Conservation (phyloP, 2,113 vertebrate genomes). For the Eleginops maclovinus region DNA sequence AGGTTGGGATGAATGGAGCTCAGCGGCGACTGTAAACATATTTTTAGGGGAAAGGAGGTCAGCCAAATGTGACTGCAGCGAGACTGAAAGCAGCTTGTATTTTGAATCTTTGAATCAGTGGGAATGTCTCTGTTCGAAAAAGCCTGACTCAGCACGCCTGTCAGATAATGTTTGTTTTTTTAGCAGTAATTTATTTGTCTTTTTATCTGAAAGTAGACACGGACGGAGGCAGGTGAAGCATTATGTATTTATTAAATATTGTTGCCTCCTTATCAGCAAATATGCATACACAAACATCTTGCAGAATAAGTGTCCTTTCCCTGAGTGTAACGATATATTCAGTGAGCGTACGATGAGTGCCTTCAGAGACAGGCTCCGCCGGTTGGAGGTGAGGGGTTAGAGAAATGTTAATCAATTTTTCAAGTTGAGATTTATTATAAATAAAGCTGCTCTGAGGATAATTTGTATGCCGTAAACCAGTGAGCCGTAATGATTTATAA, state of each 20-base stretch:
- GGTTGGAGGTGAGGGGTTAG: constrained; percentile 3
- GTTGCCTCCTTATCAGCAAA: constrained; percentile 1
- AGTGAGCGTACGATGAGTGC: not conserved
- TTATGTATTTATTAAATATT: constrained; percentile 1
- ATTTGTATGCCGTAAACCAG: constrained; percentile 8
- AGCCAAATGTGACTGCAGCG: constrained; percentile 51
- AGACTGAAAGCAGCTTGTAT: constrained; percentile 42
- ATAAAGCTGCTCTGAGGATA: constrained; percentile 38
- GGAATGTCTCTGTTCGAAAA: constrained; percentile 35
- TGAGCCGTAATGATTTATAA: constrained; percentile 40
- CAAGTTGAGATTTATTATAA: constrained; percentile 50
- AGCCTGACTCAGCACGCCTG: constrained; percentile 51
- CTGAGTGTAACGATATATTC: not conserved
- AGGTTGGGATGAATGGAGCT: constrained; percentile 50
- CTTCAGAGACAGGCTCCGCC: not conserved
- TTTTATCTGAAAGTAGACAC: not conserved
- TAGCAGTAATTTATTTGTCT: constrained; percentile 17
- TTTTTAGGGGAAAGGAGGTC: constrained; percentile 56
- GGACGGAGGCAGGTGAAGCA: not conserved
- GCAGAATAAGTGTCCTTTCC: not conserved
- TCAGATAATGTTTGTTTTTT: constrained; percentile 34
- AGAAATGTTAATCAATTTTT: constrained; percentile 33
- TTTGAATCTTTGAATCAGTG: constrained; percentile 50
- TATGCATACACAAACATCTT: not conserved
- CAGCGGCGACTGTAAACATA: constrained; percentile 41